Evolutionary conservation across 2,888 invertebrate species (phyloP), one percentile per base, ranked within the genome.

Genomic region (Drosophila multiciliata): DNA sequence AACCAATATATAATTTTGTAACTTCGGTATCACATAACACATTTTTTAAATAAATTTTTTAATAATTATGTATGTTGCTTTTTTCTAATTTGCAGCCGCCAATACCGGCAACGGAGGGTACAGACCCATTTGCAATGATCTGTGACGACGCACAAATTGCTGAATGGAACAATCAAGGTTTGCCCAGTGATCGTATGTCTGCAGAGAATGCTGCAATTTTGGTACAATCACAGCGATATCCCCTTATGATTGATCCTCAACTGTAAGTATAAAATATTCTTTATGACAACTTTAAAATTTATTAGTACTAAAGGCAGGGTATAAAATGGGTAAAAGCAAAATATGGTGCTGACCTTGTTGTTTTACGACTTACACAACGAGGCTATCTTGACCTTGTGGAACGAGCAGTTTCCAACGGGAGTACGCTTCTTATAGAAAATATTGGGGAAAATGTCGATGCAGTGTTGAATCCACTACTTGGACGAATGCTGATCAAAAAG

Each of bases 291-390:
- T n/a, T 8, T 32, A 0, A 48, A 9, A 35, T 38, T 36, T 9
- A n/a, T 38, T 17, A 11, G 26, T 32, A 20, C 6, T 49, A 20
- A 59, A 95, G 95, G 55, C 98, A 98, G 94, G 98, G 97, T 23
- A 95, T 98, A 61, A 98, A 98, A 93, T 99, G 99, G 99, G 98
- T 99, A 73, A 98, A 98, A 93, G 96, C 95, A n/a, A 96, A 95
- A 89, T 98, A 96, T 92, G 96, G 96, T 0, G 95, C 95, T 0
- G 92, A 94, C 1, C 93, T 99, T 52, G 95, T 95, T 59, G 95
- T 97, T 5, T 94, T 98, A 15, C 95, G 98, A 38, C 94, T 98
- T 40, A 96, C 96, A 0, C 96, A 96, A 91, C 96, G 95, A 75
- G 96, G 96, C 86, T 98, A 98, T 92, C 92, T 99, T 82, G 98